Base-by-base conservation (phyloP, 2,888 invertebrate genomes). In the Ophioninae sp. region DNA sequence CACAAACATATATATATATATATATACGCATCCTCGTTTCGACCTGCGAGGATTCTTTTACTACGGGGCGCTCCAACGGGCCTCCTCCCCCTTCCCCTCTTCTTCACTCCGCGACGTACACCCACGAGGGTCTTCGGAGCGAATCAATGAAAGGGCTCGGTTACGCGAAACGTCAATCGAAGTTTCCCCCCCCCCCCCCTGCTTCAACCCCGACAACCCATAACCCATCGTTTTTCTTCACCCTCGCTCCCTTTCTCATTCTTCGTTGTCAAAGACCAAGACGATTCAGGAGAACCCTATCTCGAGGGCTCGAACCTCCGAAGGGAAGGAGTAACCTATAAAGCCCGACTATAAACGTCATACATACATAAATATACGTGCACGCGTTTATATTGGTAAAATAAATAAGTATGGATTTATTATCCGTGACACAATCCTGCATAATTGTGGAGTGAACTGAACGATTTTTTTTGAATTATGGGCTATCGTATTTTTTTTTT, bases 121-220 rank as follows among this genome's bases (percentile, higher is more conserved):
- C 61, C 79, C 83, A 75, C 83, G 83, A 83, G 76, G 84, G 82
- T 83, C 85, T 85, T 85, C 77, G 83, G 72, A 81, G 82, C 82
- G 84, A 86, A 86, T 86, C 86, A 86, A 86, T 85, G 85, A 81
- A 85, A 84, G 82, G 81, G 84, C 79, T 84, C 81, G 73, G 85
- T 85, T 85, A 85, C 86, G 83, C 84, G 83, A 86, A 78, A 84
- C 85, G 79, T 85, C 83, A 85, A 85, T 86, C 84, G 85, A 83
- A 79, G 76, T 78, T 81, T 73, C 68, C 80, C 76, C 44, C 37
- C 59, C 61, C 77, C 65, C 73, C 64, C 65, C 44, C 41, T 65
- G 30, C 76, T 23, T 59, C 70, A n/a, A n/a, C n/a, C n/a, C n/a
- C n/a, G n/a, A n/a, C n/a, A n/a, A n/a, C n/a, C n/a, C n/a, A n/a